Conservation (phyloP, 2,888 invertebrate genomes). For the Thalpophila matura region DNA sequence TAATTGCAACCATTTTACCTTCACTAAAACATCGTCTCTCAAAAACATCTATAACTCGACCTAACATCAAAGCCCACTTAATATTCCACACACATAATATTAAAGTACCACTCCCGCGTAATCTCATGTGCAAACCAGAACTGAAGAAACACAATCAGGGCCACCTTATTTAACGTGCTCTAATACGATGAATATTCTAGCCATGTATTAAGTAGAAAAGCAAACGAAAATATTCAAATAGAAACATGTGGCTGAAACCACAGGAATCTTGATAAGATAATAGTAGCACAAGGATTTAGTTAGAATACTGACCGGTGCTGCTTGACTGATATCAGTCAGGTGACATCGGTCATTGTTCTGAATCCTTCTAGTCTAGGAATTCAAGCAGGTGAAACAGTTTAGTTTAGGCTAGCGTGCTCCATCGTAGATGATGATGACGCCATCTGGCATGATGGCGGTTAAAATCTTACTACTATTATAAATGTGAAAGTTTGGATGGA, state of each 20-base stretch:
- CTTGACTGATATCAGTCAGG: neutral
- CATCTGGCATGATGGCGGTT: too few relatives aligned
- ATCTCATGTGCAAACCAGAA: constrained; percentile 33
- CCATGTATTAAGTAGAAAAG: constrained; percentile 32
- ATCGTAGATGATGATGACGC: too few relatives aligned
- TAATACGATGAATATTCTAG: constrained; percentile 49
- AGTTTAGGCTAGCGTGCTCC: too few relatives aligned
- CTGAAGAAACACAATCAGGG: constrained; percentile 45
- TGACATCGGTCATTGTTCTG: too few relatives aligned
- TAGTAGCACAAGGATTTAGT: neutral
- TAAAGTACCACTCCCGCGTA: constrained; percentile 24
- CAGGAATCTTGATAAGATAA: neutral
- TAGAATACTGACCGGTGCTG: neutral
- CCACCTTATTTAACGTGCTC: constrained; percentile 30
- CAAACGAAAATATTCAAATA: constrained; percentile 62
- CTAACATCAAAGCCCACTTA: constrained; percentile 20
- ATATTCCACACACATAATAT: constrained; percentile 35
- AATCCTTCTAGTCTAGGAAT: too few relatives aligned
- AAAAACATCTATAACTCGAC: neutral
- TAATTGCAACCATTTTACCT: neutral
- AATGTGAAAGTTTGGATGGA: too few relatives aligned
- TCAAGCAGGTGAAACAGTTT: too few relatives aligned
- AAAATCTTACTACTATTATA: too few relatives aligned
- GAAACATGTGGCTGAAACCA: constrained; percentile 42
- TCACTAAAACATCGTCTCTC: neutral